Percentiles rank a stretch among this genome's conserved stretches.
Evolutionary conservation across 2,797 vertebrate species (phyloP).

Genomic region (Hemitrygon akajei): DNA sequence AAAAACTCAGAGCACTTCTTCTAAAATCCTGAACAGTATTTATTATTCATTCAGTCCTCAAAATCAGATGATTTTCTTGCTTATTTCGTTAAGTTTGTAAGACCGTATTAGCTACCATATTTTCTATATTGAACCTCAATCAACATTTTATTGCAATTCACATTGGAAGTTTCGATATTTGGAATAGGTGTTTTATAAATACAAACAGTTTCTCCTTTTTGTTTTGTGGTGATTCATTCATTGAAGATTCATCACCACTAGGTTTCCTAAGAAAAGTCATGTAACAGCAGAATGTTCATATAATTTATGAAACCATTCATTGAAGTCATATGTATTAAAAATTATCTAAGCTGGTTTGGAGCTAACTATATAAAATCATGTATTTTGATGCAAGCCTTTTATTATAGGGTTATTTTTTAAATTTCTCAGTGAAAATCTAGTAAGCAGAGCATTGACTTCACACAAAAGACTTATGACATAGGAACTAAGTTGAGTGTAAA

Average conservation of each 20-base stretch:
- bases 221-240: neutral
- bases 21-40: neutral
- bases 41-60: neutral
- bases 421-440: constrained; percentile 40
- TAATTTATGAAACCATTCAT: neutral
- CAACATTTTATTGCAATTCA: neutral
- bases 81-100: neutral
- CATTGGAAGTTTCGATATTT: neutral
- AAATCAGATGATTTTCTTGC: neutral
- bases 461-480: constrained; percentile 45
- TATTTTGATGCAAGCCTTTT: too few relatives aligned
- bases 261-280: neutral
- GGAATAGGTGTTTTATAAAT: neutral
- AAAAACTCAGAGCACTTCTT: neutral
- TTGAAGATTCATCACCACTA: neutral
- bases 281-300: neutral
- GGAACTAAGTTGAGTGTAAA: constrained; percentile 48
- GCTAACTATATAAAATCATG: neutral
- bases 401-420: neutral
- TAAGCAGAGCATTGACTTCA: constrained; percentile 48
- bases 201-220: neutral
- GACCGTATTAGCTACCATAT: neutral
- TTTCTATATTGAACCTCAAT: neutral
- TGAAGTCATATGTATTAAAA: neutral
- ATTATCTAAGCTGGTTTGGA: neutral